Evolutionary conservation across 2,113 vertebrate genomes (phyloP).

Genomic region (Tretioscincus oriximinensis): DNA sequence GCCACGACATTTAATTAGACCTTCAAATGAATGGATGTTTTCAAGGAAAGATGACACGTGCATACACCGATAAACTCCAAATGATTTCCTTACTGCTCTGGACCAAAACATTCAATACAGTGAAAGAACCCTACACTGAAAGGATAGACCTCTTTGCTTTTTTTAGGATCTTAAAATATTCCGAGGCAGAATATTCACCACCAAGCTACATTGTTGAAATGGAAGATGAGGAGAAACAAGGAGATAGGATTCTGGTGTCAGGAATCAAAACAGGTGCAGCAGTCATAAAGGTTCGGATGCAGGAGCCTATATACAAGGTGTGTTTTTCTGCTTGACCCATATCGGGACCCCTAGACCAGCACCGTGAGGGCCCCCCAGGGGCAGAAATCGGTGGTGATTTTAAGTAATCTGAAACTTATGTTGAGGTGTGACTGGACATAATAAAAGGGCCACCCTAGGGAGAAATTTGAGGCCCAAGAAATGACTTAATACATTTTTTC

Average conservation of each 20-base stretch:
- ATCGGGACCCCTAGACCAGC: not conserved
- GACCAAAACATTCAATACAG: too few relatives aligned
- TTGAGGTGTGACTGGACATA: too few relatives aligned
- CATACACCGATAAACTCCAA: not conserved
- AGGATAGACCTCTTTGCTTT: constrained; percentile 5
- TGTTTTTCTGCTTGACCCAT: not conserved
- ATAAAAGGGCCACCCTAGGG: too few relatives aligned
- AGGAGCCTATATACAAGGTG: constrained; percentile 71
- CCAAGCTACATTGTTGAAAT: constrained; percentile 65
- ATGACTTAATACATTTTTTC: too few relatives aligned
- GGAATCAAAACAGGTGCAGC: constrained; percentile 69
- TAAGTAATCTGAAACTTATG: too few relatives aligned
- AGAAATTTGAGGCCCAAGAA: too few relatives aligned
- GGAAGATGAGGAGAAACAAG: constrained; percentile 68
- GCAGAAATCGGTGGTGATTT: too few relatives aligned
- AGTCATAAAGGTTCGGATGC: constrained; percentile 63
- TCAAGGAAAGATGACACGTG: too few relatives aligned
- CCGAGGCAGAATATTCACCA: constrained; percentile 69
- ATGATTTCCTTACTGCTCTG: not conserved
- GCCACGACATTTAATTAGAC: not conserved
- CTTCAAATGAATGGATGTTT: not conserved
- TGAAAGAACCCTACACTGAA: too few relatives aligned
- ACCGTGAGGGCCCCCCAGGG: not conserved
- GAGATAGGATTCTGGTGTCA: constrained; percentile 70
- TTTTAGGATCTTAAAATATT: constrained; percentile 72